These are phyloP conservation scores for Apoderus coryli DNA, from an alignment of 2,888 invertebrate species.

Conservation along the genomic window DNA sequence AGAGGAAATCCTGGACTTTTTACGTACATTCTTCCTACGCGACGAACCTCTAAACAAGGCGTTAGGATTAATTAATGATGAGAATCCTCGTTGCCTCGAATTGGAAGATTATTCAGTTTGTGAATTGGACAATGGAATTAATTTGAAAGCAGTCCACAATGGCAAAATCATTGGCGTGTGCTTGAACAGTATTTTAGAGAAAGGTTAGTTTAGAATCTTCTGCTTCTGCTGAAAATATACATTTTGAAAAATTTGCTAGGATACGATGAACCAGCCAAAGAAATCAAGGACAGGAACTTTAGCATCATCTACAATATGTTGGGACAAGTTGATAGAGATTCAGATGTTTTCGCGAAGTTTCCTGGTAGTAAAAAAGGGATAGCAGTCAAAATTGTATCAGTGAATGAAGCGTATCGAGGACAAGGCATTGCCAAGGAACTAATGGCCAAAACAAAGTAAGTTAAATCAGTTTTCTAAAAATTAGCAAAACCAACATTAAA, in stretches of 20 bases:
- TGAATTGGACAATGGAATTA: conserved; percentile 42
- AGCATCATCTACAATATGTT: conserved; percentile 47
- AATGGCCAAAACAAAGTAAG: conserved; percentile 47
- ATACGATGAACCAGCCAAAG: conserved; percentile 8
- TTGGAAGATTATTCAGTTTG: conserved; percentile 46
- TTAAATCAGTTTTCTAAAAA: background rate
- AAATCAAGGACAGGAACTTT: conserved; percentile 41
- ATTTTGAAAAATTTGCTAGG: no score
- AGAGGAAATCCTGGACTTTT: conserved; percentile 37
- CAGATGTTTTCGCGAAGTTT: conserved; percentile 41
- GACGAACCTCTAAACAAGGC: conserved; percentile 52
- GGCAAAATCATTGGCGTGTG: conserved; percentile 40
- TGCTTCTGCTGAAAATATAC: no score
- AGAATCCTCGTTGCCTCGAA: conserved; percentile 43
- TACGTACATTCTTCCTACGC: conserved; percentile 50
- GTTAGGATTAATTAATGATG: conserved; percentile 39
- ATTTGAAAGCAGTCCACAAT: conserved; percentile 43
- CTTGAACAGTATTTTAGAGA: conserved; percentile 23
- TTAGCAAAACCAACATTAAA: no score
- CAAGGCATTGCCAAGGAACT: conserved; percentile 51
- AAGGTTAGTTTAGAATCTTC: no score
- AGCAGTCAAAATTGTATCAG: conserved; percentile 51
- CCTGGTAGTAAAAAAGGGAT: conserved; percentile 39
- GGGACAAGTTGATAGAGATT: conserved; percentile 39
- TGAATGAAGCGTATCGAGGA: conserved; percentile 48